Conservation (phyloP, 2,888 invertebrate genomes). For the Ryuthela nishihirai region DNA sequence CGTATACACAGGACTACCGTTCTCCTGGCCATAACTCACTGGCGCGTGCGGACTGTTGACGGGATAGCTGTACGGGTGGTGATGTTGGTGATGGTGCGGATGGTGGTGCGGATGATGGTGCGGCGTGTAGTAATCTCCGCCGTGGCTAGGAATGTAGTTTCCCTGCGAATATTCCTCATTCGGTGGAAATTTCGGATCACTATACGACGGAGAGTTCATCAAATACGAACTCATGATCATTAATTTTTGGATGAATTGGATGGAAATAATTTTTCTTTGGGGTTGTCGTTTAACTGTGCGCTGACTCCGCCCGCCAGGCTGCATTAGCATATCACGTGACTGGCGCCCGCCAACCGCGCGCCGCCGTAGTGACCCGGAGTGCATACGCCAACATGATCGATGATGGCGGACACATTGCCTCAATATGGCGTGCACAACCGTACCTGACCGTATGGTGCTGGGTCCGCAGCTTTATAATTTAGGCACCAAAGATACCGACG, state of each 20-base stretch:
- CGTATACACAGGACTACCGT: conserved; percentile 28
- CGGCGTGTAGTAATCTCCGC: conserved; percentile 42
- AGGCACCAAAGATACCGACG: conserved; percentile 20
- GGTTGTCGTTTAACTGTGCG: conserved; percentile 46
- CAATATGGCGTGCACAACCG: conserved; percentile 35
- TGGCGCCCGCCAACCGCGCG: conserved; percentile 55
- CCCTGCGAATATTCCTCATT: conserved; percentile 83
- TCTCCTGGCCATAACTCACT: conserved; percentile 28
- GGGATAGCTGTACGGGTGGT: conserved; percentile 22
- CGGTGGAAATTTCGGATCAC: conserved; percentile 63
- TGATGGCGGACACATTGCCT: conserved; percentile 42
- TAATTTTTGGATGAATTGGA: conserved; percentile 56
- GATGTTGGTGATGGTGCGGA: conserved; percentile 29
- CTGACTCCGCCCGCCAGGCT: conserved; percentile 57
- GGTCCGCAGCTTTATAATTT: conserved; percentile 13
- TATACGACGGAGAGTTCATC: conserved; percentile 43
- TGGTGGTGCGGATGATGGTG: conserved; percentile 25
- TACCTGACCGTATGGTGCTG: conserved; percentile 10
- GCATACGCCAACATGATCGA: conserved; percentile 48
- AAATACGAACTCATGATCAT: conserved; percentile 88
- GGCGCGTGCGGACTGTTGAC: conserved; percentile 13
- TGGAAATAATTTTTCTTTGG: conserved; percentile 52
- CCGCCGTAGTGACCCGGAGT: conserved; percentile 46
- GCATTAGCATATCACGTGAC: conserved; percentile 66
- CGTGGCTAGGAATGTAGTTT: conserved; percentile 63